Base-by-base conservation (phyloP, 2,888 invertebrate species). In the Endotricha flammealis region DNA sequence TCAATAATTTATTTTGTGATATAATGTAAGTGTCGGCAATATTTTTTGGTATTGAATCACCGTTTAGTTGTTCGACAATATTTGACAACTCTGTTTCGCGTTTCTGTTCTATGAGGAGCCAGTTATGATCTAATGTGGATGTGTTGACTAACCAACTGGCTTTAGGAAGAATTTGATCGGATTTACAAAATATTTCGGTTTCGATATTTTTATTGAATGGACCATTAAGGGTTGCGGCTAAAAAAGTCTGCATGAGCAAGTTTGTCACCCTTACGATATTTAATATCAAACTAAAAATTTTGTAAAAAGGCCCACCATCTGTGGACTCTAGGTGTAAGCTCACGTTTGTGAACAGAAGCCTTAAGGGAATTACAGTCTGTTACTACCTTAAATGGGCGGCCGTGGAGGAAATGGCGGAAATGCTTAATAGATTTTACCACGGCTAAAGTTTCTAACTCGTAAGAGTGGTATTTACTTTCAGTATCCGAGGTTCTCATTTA, bases 391-490 rank as follows among this genome's bases (percentile, higher is more conserved):
- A 29, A 16, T 1, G 17, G 10, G 1, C 12, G 16, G 0, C 41
- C 36, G 7, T 34, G 11, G 0, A 41, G 6, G 11, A 35, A 43
- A 20, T 43, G 40, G 2, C 40, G 38, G n/a, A n/a, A n/a, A n/a
- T n/a, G n/a, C n/a, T n/a, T n/a, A n/a, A n/a, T n/a, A n/a, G n/a
- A n/a, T n/a, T n/a, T n/a, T n/a, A n/a, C n/a, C n/a, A n/a, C n/a
- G n/a, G n/a, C n/a, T n/a, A n/a, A n/a, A n/a, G n/a, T n/a, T n/a
- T n/a, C n/a, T n/a, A n/a, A n/a, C n/a, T n/a, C 44, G n/a, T 42
- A 42, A 2, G 39, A 45, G 12, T 41, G 46, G 11, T 46, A 45
- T 5, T 31, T 11, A 2, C 38, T 36, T 20, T 45, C 45, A 6
- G 31, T 22, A 0, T 23, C 31, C 1, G 36, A 16, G 0, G 46